phyloP scores from a whole-genome alignment of 2,113 vertebrate genomes.

The Sula dactylatra region DNA sequence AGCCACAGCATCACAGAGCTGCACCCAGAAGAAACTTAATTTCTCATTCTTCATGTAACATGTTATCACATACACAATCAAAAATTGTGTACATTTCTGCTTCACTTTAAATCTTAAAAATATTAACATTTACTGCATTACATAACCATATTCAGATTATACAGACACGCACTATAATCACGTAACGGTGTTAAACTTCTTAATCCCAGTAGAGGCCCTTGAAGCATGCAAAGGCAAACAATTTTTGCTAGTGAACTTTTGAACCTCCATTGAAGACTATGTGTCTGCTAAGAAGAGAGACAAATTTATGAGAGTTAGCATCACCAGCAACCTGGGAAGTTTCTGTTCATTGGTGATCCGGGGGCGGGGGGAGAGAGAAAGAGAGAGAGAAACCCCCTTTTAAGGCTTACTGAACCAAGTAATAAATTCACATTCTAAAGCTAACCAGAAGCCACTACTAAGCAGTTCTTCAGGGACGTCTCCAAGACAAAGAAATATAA shows the following conservation, averaged over 20 bases:
- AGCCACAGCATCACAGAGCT: neutral
- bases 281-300: neutral
- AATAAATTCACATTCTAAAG: neutral
- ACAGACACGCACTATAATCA: neutral
- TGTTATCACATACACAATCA: neutral
- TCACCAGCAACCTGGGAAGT: neutral
- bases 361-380: no score
- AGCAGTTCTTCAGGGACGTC: neutral
- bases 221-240: neutral
- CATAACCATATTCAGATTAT: neutral
- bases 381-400: neutral
- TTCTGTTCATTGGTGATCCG: neutral
- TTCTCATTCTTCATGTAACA: neutral
- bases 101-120: neutral
- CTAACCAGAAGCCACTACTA: neutral
- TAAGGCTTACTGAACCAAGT: neutral
- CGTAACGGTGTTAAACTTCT: neutral
- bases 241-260: neutral
- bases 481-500: neutral
- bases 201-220: neutral
- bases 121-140: neutral
- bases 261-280: neutral
- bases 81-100: neutral
- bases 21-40: neutral
- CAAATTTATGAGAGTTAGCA: neutral